phyloP scores from a whole-genome alignment of 2,797 vertebrate genomes.

The Sarcophilus harrisii region DNA sequence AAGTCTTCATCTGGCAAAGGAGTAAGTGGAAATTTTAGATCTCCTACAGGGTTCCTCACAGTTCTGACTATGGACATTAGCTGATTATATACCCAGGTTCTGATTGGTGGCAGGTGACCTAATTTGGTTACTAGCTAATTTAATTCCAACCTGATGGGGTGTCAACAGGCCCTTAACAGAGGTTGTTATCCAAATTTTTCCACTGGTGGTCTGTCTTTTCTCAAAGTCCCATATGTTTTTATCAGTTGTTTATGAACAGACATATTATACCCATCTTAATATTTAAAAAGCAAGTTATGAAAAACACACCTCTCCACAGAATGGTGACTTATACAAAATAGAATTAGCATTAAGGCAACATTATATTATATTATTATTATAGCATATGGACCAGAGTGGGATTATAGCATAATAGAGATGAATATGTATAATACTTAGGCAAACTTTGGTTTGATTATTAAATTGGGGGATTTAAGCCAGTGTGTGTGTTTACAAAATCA shows the following conservation, averaged over 20 bases:
- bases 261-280: neutral
- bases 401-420: neutral
- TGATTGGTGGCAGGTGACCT: neutral
- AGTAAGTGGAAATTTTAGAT: neutral
- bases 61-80: neutral
- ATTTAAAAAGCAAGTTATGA: neutral
- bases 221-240: neutral
- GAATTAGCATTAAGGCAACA: neutral
- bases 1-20: neutral
- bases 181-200: neutral
- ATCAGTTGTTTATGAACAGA: neutral
- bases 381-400: too few species aligned
- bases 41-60: neutral
- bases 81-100: neutral
- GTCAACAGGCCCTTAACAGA: neutral
- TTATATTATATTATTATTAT: too few species aligned
- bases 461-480: neutral
- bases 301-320: neutral
- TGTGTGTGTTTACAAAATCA: neutral
- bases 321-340: neutral
- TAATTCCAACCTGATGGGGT: neutral
- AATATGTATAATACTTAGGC: neutral
- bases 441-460: conserved; percentile 3
- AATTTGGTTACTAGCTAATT: neutral
- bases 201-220: neutral